phyloP scores from a whole-genome alignment of 1,140 invertebrate genomes.

The Lepidurus arcticus region DNA sequence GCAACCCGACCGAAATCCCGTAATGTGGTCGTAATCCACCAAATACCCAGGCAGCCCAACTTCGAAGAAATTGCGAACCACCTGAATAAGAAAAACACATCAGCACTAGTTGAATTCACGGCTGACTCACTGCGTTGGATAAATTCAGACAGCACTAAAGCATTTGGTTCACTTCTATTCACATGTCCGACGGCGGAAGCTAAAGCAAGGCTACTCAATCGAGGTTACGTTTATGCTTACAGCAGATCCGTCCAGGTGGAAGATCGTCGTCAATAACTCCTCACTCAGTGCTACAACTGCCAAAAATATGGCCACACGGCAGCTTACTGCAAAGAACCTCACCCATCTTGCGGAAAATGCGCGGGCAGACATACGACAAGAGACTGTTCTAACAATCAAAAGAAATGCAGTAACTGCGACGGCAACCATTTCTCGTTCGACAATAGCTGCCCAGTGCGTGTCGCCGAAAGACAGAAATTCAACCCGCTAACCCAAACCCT shows the following conservation, averaged over 20 bases:
- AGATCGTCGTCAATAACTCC: neutral
- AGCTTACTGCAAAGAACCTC: neutral
- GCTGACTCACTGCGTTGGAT: constrained; percentile 8
- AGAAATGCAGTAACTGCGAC: constrained; percentile 2
- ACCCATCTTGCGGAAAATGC: constrained; percentile 22
- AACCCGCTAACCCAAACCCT: neutral
- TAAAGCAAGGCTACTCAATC: neutral
- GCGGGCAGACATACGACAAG: neutral
- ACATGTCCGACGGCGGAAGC: neutral
- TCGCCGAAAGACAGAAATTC: neutral
- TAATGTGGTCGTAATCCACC: neutral
- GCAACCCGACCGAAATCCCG: neutral
- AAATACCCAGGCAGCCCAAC: constrained; percentile 14
- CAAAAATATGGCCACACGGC: constrained; percentile 27
- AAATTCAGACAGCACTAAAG: neutral
- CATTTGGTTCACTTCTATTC: neutral
- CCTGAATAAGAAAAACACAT: neutral
- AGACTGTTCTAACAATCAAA: neutral
- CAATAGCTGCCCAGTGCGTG: neutral
- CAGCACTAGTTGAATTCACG: neutral
- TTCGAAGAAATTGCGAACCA: neutral
- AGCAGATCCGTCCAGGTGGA: constrained; percentile 2
- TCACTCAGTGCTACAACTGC: constrained; percentile 19
- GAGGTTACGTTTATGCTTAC: neutral
- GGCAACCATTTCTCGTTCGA: neutral